Conservation (phyloP, 2,113 vertebrate species). For the Cyanoliseus patagonus region DNA sequence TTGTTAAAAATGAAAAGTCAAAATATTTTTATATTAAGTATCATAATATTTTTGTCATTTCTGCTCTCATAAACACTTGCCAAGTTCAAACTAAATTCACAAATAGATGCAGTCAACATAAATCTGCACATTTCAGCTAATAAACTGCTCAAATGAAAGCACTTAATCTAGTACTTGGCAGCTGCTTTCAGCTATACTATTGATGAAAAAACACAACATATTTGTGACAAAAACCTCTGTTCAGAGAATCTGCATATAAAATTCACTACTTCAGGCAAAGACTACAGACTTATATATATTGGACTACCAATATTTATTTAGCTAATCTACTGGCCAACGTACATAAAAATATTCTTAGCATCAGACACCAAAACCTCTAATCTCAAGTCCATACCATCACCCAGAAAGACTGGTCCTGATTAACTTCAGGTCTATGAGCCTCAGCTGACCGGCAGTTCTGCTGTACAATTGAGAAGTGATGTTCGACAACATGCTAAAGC, state of each 20-base stretch:
- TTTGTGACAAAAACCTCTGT: not conserved
- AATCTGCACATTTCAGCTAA: not conserved
- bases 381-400: fast-evolving
- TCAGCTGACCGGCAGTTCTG: not conserved
- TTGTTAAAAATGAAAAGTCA: not conserved
- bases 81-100: slow-evolving; percentile 12
- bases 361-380: not conserved
- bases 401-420: not conserved
- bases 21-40: not conserved
- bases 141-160: slow-evolving; percentile 30
- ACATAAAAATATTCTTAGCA: not conserved
- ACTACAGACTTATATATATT: not conserved
- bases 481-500: not conserved
- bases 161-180: slow-evolving; percentile 9
- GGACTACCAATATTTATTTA: not conserved
- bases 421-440: not conserved
- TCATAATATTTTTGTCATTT: slow-evolving; percentile 15
- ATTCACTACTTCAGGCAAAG: not conserved
- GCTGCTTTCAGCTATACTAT: not conserved
- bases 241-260: not conserved
- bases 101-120: slow-evolving; percentile 1
- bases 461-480: fast-evolving
- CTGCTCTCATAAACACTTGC: not conserved
- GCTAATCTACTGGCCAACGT: not conserved
- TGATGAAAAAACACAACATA: not conserved